Percentiles rank a stretch among this genome's conserved stretches.
phyloP scores from a whole-genome alignment of 2,797 vertebrate genomes.

The Microctenopoma lineatum region DNA sequence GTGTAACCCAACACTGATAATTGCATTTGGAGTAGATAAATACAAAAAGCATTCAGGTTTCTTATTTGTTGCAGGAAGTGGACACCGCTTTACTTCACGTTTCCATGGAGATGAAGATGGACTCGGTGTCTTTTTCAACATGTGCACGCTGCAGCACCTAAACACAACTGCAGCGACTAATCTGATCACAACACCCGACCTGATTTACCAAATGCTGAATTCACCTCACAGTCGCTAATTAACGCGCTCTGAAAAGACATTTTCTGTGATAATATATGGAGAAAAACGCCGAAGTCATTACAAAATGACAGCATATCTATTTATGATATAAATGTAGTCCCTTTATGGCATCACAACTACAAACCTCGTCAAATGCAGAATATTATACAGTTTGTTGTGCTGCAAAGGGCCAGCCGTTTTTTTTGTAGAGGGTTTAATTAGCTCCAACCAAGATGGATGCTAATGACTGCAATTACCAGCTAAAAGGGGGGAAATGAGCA shows the following conservation, averaged over 20 bases:
- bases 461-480: conserved; percentile 73
- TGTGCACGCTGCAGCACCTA: conserved; percentile 26
- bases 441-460: conserved; percentile 73
- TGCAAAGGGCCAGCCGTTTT: conserved; percentile 20
- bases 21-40: background rate
- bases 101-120: conserved; percentile 52
- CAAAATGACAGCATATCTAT: background rate
- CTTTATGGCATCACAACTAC: conserved; percentile 1
- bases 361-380: background rate
- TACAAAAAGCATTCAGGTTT: conserved; percentile 5
- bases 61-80: conserved; percentile 20
- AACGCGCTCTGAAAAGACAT: background rate
- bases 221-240: background rate
- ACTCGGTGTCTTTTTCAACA: background rate
- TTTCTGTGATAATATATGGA: background rate
- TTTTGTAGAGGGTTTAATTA: conserved; percentile 62
- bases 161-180: conserved; percentile 48
- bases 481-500: conserved; percentile 17
- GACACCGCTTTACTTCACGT: conserved; percentile 15
- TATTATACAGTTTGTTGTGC: background rate
- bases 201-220: background rate
- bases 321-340: background rate
- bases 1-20: background rate
- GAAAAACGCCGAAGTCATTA: no score
- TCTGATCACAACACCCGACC: conserved; percentile 5